Conservation (phyloP, 2,888 invertebrate genomes). For the Cephus sareptanus region DNA sequence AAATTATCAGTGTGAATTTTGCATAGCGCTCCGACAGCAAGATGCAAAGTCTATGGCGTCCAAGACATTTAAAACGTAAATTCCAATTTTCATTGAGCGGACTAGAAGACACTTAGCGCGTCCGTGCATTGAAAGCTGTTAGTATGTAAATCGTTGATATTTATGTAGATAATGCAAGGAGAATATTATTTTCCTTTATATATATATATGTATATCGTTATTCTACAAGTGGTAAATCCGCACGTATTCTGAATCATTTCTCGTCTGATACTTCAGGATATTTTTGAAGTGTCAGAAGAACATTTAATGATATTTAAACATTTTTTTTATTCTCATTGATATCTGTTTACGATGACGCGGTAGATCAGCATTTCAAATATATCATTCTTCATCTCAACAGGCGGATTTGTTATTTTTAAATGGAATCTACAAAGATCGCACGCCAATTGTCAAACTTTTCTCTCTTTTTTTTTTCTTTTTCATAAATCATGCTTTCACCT, state of each 20-base stretch:
- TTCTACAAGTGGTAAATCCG: not conserved
- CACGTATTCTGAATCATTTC: not conserved
- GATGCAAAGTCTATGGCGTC: slow-evolving; percentile 51
- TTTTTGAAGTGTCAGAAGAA: not conserved
- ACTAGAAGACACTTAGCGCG: slow-evolving; percentile 10
- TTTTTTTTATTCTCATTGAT: too few species aligned
- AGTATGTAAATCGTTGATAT: slow-evolving; percentile 17
- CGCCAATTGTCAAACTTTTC: not conserved
- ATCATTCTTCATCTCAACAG: not conserved
- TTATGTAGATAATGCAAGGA: slow-evolving; percentile 21
- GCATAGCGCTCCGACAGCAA: slow-evolving; percentile 53
- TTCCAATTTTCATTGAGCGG: not conserved
- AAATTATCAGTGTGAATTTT: slow-evolving; percentile 61
- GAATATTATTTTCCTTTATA: slow-evolving; percentile 15
- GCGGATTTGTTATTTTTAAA: not conserved
- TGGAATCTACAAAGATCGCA: not conserved
- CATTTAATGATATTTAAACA: not conserved
- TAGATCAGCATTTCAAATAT: not conserved
- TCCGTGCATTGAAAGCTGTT: slow-evolving; percentile 31
- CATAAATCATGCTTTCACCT: not conserved
- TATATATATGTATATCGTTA: slow-evolving; percentile 6
- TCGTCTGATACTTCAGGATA: not conserved
- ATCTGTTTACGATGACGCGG: not conserved
- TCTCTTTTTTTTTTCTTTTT: not conserved
- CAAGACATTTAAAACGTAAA: slow-evolving; percentile 52